Evolutionary conservation across 2,113 vertebrate genomes (phyloP), one percentile per base, ranked within the genome.

Genomic region (Lycaon pictus): DNA sequence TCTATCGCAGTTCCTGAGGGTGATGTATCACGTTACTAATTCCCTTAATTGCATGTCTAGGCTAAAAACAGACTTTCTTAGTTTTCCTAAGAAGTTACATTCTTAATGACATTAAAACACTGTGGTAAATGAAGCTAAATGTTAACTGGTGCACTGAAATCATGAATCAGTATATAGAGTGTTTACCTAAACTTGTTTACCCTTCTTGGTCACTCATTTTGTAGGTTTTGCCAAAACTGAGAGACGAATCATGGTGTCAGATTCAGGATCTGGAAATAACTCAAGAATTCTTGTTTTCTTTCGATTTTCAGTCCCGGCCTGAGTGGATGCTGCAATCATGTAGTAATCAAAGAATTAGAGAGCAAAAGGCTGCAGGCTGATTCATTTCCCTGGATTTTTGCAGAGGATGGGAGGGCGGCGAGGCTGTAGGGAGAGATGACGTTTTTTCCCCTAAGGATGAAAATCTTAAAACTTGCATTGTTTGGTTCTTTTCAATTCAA

Each of bases 21-120:
- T 97, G 98, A 98, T 76, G 96, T 97, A 98, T 99, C 98, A 3
- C 62, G 56, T 99, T 99, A 98, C 99, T 99, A 98, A 99, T 98
- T 98, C 98, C 98, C 98, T 95, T 99, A 99, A 99, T 99, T 99
- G 98, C 98, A 99, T 98, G 98, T 98, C 98, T 98, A 98, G 98
- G 98, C 98, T 98, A 98, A 98, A 99, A 98, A 98, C 98, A 99
- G 98, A 96, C 98, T 90, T 88, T 97, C 95, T 97, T 98, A 98
- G 98, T 98, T 99, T 98, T 98, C 98, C 98, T 98, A 98, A 99
- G 98, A 98, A 98, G 98, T 98, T 98, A 98, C 98, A 93, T 98
- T 98, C 98, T 98, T 98, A 98, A 98, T 97, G 97, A 90, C 97
- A 48, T 98, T 96, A 98, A 97, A 98, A 97, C 98, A 63, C 98